Evolutionary conservation across 2,888 invertebrate species (phyloP).

Genomic region (Entomobrya multifasciata): DNA sequence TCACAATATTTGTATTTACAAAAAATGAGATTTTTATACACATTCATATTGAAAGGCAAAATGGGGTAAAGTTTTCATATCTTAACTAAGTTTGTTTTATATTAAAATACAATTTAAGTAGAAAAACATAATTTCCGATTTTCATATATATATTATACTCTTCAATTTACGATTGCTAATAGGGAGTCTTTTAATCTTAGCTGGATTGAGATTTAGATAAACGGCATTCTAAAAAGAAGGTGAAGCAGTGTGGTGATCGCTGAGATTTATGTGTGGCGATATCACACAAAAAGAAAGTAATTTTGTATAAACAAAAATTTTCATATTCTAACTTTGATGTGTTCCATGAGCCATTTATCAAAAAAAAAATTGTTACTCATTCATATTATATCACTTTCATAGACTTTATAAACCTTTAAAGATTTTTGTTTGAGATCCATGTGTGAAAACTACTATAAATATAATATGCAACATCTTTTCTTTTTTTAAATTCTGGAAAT

Average conservation of each 20-base stretch:
- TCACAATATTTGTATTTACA: slow-evolving; percentile 52
- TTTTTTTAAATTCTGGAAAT: slow-evolving; percentile 61
- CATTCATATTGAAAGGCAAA: slow-evolving; percentile 34
- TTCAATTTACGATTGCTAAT: too few species aligned
- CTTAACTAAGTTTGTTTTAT: too few species aligned
- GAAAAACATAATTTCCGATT: background rate
- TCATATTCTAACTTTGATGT: too few species aligned
- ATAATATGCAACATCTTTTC: background rate
- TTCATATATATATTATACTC: too few species aligned
- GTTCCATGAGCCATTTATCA: slow-evolving; percentile 17
- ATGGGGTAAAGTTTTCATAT: slow-evolving; percentile 1
- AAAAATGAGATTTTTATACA: slow-evolving; percentile 26
- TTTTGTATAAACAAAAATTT: too few species aligned
- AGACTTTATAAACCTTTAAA: slow-evolving; percentile 42
- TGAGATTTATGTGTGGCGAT: too few species aligned
- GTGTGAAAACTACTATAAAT: slow-evolving; percentile 5
- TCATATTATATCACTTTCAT: slow-evolving; percentile 62
- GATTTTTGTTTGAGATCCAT: slow-evolving; percentile 40
- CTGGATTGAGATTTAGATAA: too few species aligned
- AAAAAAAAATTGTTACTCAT: slow-evolving; percentile 19
- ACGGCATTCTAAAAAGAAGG: too few species aligned
- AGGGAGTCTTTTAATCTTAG: too few species aligned
- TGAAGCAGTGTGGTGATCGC: too few species aligned
- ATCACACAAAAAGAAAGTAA: too few species aligned
- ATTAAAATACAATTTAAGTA: slow-evolving; percentile 16